A percentile compares a stretch with the other conserved stretches of the same genome.
Evolutionary conservation across 2,888 invertebrate species (phyloP).

Genomic region (Andrena marginata): DNA sequence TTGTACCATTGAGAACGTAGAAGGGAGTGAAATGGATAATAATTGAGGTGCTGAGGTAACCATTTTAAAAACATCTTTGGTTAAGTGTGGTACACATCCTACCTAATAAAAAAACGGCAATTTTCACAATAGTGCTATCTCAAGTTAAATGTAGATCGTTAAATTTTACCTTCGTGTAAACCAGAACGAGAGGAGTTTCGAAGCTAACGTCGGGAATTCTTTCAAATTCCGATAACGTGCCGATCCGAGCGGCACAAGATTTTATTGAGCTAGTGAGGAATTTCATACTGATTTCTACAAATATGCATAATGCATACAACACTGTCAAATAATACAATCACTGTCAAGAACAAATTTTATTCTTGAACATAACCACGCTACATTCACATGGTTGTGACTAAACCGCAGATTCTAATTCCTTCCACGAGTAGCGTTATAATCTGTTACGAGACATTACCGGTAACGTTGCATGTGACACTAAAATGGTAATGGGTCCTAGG

Average conservation of each 20-base stretch:
- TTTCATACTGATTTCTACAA: conserved; percentile 87
- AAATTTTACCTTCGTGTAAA: conserved; percentile 90
- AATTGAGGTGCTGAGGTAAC: conserved; percentile 88
- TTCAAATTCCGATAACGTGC: conserved; percentile 87
- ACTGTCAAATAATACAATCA: background rate
- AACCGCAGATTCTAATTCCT: too few species aligned
- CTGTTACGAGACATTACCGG: too few species aligned
- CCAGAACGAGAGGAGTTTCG: conserved; percentile 91
- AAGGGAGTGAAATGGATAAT: conserved; percentile 91
- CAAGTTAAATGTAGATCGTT: background rate
- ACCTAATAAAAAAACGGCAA: conserved; percentile 86
- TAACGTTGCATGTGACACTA: too few species aligned
- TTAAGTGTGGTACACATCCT: conserved; percentile 93
- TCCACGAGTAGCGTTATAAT: too few species aligned
- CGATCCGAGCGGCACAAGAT: conserved; percentile 89
- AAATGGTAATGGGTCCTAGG: too few species aligned
- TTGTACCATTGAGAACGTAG: conserved; percentile 89
- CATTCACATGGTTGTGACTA: background rate
- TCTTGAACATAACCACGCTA: conserved; percentile 12
- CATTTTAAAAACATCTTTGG: conserved; percentile 90
- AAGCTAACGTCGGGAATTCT: conserved; percentile 87
- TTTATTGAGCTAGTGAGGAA: conserved; percentile 88
- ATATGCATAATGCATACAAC: background rate
- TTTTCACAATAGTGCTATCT: background rate
- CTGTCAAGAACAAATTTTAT: background rate